Percentiles rank a stretch among this genome's conserved stretches.
These are phyloP conservation scores for Cremastinae sp. DNA, from an alignment of 2,888 invertebrate genomes.

Conservation along the genomic window DNA sequence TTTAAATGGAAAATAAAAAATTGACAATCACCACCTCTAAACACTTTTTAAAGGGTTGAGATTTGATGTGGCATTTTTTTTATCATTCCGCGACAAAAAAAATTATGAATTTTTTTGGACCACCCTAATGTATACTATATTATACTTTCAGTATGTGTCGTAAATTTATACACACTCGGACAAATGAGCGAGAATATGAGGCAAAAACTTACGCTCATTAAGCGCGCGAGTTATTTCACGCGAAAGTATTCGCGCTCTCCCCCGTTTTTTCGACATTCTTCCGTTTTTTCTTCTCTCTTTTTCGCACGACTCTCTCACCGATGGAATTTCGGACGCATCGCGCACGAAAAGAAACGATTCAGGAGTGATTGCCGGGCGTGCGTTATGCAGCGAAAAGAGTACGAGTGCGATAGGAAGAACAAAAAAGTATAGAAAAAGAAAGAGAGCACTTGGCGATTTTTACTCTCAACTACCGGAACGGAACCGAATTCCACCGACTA, in stretches of 20 bases:
- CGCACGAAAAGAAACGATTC: slow-evolving; percentile 31
- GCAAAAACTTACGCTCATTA: slow-evolving; percentile 29
- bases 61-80: too few species aligned
- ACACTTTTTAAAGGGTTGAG: too few species aligned
- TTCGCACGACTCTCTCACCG: slow-evolving; percentile 9
- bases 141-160: slow-evolving; percentile 3
- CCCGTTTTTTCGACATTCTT: too few species aligned
- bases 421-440: too few species aligned
- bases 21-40: too few species aligned
- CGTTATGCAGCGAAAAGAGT: slow-evolving; percentile 10
- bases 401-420: too few species aligned
- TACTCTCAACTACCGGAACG: slow-evolving; percentile 71
- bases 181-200: slow-evolving; percentile 25
- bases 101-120: too few species aligned
- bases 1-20: too few species aligned
- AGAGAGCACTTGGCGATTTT: background rate
- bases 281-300: slow-evolving; percentile 4
- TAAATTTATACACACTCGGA: background rate
- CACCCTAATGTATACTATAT: slow-evolving; percentile 34
- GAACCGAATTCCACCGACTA: slow-evolving; percentile 67
- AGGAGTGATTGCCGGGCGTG: slow-evolving; percentile 9
- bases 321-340: slow-evolving; percentile 51
- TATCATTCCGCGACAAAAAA: too few species aligned
- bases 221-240: slow-evolving; percentile 18
- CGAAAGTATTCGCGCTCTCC: slow-evolving; percentile 26